Percentiles rank a stretch among this genome's conserved stretches.
Evolutionary conservation across 2,113 vertebrate genomes (phyloP).

Genomic region (Oreochromis niloticus): DNA sequence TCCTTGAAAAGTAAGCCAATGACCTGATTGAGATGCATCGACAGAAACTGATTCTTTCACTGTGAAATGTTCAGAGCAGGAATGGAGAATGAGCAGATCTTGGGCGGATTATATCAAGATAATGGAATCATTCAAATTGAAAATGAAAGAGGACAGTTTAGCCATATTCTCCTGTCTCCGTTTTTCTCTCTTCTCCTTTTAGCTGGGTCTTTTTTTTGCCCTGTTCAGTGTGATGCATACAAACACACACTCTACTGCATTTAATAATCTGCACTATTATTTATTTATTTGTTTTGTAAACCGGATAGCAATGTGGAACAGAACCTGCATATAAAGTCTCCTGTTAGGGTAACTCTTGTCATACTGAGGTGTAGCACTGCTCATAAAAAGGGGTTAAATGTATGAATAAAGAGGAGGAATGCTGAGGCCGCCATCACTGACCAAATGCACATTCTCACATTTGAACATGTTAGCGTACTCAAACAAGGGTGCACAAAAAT

Average conservation of each 20-base stretch:
- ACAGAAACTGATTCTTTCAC: constrained; percentile 16
- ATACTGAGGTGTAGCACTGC: constrained; percentile 21
- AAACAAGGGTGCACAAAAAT: neutral
- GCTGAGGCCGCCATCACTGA: neutral
- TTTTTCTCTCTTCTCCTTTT: neutral
- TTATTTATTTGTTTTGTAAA: constrained; percentile 32
- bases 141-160: constrained; percentile 57
- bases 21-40: constrained; percentile 60
- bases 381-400: constrained; percentile 29
- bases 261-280: neutral
- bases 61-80: constrained; percentile 34
- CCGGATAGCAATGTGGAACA: constrained; percentile 30
- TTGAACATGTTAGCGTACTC: neutral
- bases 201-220: neutral
- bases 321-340: constrained; percentile 60
- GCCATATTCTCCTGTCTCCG: constrained; percentile 20
- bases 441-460: neutral
- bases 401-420: constrained; percentile 44
- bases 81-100: constrained; percentile 51
- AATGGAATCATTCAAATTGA: constrained; percentile 62
- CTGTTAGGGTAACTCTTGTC: constrained; percentile 61
- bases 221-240: neutral
- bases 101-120: constrained; percentile 56
- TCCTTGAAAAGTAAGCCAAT: constrained; percentile 52
- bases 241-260: neutral